phyloP scores from a whole-genome alignment of 2,113 vertebrate species.

The Paraplagusia blochii region DNA sequence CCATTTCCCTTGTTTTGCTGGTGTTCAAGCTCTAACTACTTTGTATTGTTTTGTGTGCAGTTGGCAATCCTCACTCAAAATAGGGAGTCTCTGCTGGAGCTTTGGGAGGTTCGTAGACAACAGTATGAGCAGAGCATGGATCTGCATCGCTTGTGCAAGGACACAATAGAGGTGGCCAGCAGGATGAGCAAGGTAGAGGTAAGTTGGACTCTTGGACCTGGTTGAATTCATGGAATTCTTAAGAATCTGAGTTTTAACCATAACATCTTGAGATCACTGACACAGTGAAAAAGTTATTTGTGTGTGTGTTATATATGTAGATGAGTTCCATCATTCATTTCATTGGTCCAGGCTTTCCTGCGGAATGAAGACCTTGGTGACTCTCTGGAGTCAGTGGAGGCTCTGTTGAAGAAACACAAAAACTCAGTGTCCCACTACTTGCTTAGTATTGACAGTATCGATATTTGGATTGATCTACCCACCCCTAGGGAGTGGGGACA shows the following conservation, averaged over 20 bases:
- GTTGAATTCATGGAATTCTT: too few relatives aligned
- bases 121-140: conserved; percentile 99
- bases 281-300: too few relatives aligned
- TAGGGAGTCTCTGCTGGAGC: conserved; percentile 85
- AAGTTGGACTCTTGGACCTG: not conserved
- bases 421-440: too few relatives aligned
- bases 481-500: too few relatives aligned
- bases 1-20: too few relatives aligned
- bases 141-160: conserved; percentile 97
- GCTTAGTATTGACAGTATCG: too few relatives aligned
- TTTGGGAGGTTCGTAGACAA: conserved; percentile 97
- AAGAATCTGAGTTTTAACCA: too few relatives aligned
- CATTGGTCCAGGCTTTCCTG: conserved; percentile 84
- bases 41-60: conserved; percentile 61
- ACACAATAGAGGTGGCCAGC: conserved; percentile 98
- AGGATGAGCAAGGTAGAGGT: conserved; percentile 99
- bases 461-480: too few relatives aligned
- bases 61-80: conserved; percentile 85
- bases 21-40: too few relatives aligned
- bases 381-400: conserved; percentile 96
- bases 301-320: not conserved
- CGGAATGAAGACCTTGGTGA: conserved; percentile 96
- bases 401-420: conserved; percentile 95
- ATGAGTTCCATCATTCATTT: not conserved
- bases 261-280: too few relatives aligned